Base-by-base conservation (phyloP, 2,113 vertebrate genomes). In the Rhea pennata region DNA sequence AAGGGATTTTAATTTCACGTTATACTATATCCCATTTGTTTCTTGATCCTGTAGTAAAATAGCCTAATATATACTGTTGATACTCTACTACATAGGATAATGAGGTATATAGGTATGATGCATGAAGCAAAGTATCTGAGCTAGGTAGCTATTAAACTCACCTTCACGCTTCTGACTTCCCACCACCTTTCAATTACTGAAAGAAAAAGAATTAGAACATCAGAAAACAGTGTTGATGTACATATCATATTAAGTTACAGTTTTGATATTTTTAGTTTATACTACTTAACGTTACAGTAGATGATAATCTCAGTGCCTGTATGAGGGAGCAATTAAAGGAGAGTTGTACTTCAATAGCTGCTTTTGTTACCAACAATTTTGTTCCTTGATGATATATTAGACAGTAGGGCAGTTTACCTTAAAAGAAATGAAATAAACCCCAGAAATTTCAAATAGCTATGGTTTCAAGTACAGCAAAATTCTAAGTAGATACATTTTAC, bases 251-350 rank as follows among this genome's bases (percentile, higher is more conserved):
- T 90, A 95, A 87, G 53, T 90, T 96, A 94, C 90, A 96, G 61
- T 93, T 93, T 95, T 91, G 75, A 51, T 96, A 87, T 95, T 97
- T 97, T 96, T 96, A 96, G 69, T 96, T 97, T 70, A 85, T 58
- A 92, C 50, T 40, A 84, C 83, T 91, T 91, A 90, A 90, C 12
- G 22, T 95, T 94, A 78, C 39, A 71, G 62, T 85, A 96, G 87
- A 97, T 94, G 91, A 96, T 97, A 88, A 97, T 97, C 96, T 97
- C 96, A 96, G 91, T 95, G 95, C 93, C 93, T 96, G 93, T 91
- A 95, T 92, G 95, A 97, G 93, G 95, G 92, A 96, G n/a, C 88
- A 98, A 96, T 97, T 96, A 95, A 75, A 91, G 70, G 65, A 94
- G 82, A 96, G 78, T 17, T 70, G 54, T 80, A 80, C 75, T 95